phyloP scores from a whole-genome alignment of 2,797 vertebrate genomes.

The Falco naumanni region DNA sequence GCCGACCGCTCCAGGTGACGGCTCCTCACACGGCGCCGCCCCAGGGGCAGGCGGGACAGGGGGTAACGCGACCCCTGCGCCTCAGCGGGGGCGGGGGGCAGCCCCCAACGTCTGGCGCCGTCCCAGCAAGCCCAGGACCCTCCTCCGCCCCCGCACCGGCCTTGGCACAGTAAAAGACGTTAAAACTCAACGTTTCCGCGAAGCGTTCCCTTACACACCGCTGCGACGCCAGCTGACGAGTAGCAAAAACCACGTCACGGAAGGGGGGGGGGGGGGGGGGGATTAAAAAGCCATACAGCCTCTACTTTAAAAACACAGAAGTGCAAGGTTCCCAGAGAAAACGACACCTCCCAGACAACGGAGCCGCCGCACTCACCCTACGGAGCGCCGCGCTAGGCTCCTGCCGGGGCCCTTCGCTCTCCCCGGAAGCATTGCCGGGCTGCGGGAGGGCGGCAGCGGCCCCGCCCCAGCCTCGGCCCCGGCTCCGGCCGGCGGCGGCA shows the following conservation, averaged over 20 bases:
- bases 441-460: too few species aligned
- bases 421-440: not conserved
- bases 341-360: fast-evolving
- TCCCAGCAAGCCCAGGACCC: too few species aligned
- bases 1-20: fast-evolving
- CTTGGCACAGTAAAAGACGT: fast-evolving
- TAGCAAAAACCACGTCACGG: not conserved
- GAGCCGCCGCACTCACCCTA: not conserved
- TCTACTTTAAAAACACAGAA: not conserved
- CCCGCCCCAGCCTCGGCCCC: not conserved
- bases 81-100: fast-evolving
- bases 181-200: fast-evolving
- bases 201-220: not conserved
- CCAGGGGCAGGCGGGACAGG: fast-evolving
- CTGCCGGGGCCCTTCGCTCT: not conserved
- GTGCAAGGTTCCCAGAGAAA: not conserved
- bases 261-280: too few species aligned
- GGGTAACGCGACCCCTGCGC: fast-evolving
- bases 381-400: not conserved
- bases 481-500: fast-evolving
- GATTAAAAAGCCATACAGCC: not conserved
- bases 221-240: not conserved
- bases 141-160: fast-evolving
- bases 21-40: not conserved
- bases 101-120: fast-evolving